These are phyloP conservation scores for Rhynchonema sp. DNA, from an alignment of 2,888 invertebrate species.

Conservation along the genomic window DNA sequence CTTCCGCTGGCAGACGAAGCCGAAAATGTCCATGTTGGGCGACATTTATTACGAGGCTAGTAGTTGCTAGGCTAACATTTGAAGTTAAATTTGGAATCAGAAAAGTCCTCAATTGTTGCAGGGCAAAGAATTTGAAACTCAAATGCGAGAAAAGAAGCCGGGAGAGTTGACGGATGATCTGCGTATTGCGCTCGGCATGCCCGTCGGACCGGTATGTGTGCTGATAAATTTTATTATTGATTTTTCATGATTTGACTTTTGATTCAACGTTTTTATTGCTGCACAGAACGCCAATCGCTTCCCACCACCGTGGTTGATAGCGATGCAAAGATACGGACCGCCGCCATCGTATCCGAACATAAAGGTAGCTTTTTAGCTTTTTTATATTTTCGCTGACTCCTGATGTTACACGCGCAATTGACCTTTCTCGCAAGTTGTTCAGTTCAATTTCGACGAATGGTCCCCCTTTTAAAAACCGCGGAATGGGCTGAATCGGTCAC, in stretches of 20 bases:
- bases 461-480: too few species aligned
- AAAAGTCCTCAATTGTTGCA: slow-evolving; percentile 11
- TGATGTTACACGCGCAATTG: too few species aligned
- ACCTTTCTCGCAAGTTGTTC: too few species aligned
- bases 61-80: background rate
- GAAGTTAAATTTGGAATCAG: too few species aligned
- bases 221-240: background rate
- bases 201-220: slow-evolving; percentile 53
- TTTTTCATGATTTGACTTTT: too few species aligned
- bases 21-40: slow-evolving; percentile 93
- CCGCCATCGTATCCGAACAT: slow-evolving; percentile 96
- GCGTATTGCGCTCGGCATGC: slow-evolving; percentile 91
- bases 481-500: too few species aligned
- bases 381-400: too few species aligned
- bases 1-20: slow-evolving; percentile 98
- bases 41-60: slow-evolving; percentile 76
- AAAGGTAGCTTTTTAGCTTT: too few species aligned
- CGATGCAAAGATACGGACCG: slow-evolving; percentile 93
- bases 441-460: too few species aligned
- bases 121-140: slow-evolving; percentile 93
- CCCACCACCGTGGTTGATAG: slow-evolving; percentile 87
- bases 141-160: slow-evolving; percentile 91
- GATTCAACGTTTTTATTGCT: too few species aligned
- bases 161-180: slow-evolving; percentile 89
- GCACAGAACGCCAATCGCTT: slow-evolving; percentile 37